These are phyloP conservation scores for Sarcophaga bullata DNA, from an alignment of 1,140 invertebrate species.

Conservation along the genomic window DNA sequence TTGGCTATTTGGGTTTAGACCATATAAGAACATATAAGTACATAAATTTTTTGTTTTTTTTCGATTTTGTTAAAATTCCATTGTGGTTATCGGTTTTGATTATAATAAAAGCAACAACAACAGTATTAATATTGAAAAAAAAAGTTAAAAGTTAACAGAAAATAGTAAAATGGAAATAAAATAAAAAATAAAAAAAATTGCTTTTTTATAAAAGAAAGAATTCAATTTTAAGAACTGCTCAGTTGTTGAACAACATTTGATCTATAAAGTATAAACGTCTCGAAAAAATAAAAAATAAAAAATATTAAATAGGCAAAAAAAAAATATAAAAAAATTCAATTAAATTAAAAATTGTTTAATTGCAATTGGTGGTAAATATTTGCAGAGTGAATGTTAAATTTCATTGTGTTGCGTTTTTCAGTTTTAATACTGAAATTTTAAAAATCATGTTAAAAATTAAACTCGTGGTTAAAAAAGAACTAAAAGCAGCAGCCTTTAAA, in stretches of 20 bases:
- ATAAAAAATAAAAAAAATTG: neutral
- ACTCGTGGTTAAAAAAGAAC: too few relatives aligned
- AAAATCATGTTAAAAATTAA: too few relatives aligned
- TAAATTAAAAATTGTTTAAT: too few relatives aligned
- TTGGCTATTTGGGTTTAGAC: too few relatives aligned
- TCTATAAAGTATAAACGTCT: neutral
- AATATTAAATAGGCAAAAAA: too few relatives aligned
- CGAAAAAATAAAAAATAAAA: too few relatives aligned
- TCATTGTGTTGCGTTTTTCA: too few relatives aligned
- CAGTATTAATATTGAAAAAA: neutral
- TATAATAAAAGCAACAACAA: neutral
- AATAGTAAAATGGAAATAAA: neutral
- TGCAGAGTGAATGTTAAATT: too few relatives aligned
- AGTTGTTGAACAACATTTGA: neutral
- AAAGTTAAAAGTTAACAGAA: neutral
- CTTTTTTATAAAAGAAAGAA: neutral
- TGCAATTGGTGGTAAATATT: too few relatives aligned
- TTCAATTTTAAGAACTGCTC: neutral
- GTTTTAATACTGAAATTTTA: too few relatives aligned
- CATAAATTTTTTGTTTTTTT: neutral
- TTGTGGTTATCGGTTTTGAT: slow-evolving; percentile 19
- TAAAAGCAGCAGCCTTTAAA: too few relatives aligned
- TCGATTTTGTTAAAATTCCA: neutral
- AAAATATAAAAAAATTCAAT: too few relatives aligned
- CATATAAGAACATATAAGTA: neutral